Conservation (phyloP, 1,140 invertebrate species). For the Tachypleus tridentatus region DNA sequence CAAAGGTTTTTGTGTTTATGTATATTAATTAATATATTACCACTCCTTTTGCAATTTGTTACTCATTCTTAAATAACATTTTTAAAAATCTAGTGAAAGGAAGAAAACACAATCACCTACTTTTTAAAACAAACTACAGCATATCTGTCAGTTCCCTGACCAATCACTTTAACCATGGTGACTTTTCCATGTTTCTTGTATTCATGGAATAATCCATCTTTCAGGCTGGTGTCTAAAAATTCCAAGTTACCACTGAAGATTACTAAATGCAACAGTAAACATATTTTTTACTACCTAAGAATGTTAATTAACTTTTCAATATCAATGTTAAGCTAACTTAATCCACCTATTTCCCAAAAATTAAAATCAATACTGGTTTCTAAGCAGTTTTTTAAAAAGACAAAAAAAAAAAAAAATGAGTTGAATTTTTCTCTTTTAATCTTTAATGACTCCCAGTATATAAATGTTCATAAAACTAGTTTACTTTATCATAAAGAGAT, state of each 20-base stretch:
- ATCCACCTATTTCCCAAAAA: too few relatives aligned
- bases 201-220: conserved; percentile 94
- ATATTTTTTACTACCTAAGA: too few relatives aligned
- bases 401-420: background rate
- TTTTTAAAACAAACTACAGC: conserved; percentile 92
- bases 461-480: too few relatives aligned
- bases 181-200: conserved; percentile 98
- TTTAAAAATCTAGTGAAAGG: conserved; percentile 6
- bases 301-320: too few relatives aligned
- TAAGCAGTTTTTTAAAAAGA: background rate
- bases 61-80: background rate
- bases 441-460: too few relatives aligned
- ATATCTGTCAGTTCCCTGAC: conserved; percentile 64
- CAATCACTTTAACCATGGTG: conserved; percentile 80
- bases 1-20: too few relatives aligned
- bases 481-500: too few relatives aligned
- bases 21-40: too few relatives aligned
- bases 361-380: background rate
- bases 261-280: background rate
- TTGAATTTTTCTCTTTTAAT: background rate
- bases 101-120: conserved; percentile 27
- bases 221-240: conserved; percentile 71
- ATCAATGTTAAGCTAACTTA: too few relatives aligned
- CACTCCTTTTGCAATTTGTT: too few relatives aligned
- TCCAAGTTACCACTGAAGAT: conserved; percentile 5